Percentiles rank a stretch among this genome's conserved stretches.
These are phyloP conservation scores for Buphagus erythrorhynchus DNA, from an alignment of 2,797 vertebrate genomes.

Conservation along the genomic window DNA sequence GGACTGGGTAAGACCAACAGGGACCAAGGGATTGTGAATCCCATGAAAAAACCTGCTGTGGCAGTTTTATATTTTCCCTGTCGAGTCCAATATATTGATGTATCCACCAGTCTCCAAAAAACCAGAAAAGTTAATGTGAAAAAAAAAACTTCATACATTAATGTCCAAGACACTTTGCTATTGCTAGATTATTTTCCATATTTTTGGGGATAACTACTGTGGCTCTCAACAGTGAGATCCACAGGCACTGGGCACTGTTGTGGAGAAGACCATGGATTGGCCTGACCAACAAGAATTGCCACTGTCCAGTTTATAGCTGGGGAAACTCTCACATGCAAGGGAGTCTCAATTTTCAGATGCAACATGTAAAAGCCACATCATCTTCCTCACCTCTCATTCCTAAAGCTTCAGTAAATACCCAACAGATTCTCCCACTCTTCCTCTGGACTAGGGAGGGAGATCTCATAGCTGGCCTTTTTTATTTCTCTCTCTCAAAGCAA, in stretches of 20 bases:
- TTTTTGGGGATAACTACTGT: neutral
- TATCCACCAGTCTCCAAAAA: neutral
- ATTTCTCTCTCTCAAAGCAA: neutral
- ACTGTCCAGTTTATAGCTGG: neutral
- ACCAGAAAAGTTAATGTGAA: rapidly evolving
- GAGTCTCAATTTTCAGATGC: neutral
- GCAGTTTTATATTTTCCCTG: rapidly evolving
- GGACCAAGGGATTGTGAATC: neutral
- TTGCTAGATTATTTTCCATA: neutral
- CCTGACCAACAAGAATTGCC: neutral
- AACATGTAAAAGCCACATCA: neutral
- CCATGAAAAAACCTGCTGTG: neutral
- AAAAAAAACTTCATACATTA: neutral
- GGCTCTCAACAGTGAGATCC: neutral
- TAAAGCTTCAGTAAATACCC: rapidly evolving
- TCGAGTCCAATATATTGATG: neutral
- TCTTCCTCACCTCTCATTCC: neutral
- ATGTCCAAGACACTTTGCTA: neutral
- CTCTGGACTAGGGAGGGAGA: neutral
- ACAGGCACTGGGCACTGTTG: neutral
- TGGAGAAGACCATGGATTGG: neutral
- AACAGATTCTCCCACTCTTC: neutral
- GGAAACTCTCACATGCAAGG: neutral
- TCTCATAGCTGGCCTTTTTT: neutral
- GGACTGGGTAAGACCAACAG: neutral